Base-by-base conservation (phyloP, 2,113 vertebrate genomes). In the Ageneiosus marmoratus region DNA sequence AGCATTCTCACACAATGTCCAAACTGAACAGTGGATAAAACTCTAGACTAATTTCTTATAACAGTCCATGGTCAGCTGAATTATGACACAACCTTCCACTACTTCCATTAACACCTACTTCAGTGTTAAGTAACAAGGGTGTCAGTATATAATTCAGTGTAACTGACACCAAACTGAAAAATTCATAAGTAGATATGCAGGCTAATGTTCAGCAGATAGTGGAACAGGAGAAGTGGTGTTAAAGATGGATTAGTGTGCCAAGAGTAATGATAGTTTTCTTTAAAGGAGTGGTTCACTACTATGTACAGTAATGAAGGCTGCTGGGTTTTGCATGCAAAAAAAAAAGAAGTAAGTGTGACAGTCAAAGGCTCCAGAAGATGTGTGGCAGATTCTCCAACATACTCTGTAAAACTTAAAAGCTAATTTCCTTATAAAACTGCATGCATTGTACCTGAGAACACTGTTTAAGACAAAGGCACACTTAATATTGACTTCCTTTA, bases 191-290 rank as follows among this genome's bases (percentile, higher is more conserved):
- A 83, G 82, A 77, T 91, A 89, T 78, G 87, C 84, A 86, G 84
- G 91, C 87, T 80, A 84, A 84, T 88, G 86, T 88, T 92, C 91
- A 90, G 92, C 90, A 91, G 91, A 89, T 46, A 41, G 67, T 88
- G 74, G 84, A 86, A 92, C 89, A 91, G 88, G 89, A 88, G 86
- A 78, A 67, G 73, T 48, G 82, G 88, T 91, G 90, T 90, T 91
- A 80, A 81, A 85, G 74, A 87, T 79, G 89, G 65, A 84, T 79
- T 60, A 82, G 82, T 82, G 53, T 83, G 58, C 79, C 89, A 89
- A 88, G 83, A 89, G 87, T 88, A 86, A 86, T 16, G 83, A 80
- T 82, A 89, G 85, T 88, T 91, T 87, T 87, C 79, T 88, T 88
- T 87, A 11, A 84, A 67, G 88, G 29, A 89, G 63, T 88, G 50